phyloP scores from a whole-genome alignment of 2,113 vertebrate genomes.

The Cisticola juncidis region DNA sequence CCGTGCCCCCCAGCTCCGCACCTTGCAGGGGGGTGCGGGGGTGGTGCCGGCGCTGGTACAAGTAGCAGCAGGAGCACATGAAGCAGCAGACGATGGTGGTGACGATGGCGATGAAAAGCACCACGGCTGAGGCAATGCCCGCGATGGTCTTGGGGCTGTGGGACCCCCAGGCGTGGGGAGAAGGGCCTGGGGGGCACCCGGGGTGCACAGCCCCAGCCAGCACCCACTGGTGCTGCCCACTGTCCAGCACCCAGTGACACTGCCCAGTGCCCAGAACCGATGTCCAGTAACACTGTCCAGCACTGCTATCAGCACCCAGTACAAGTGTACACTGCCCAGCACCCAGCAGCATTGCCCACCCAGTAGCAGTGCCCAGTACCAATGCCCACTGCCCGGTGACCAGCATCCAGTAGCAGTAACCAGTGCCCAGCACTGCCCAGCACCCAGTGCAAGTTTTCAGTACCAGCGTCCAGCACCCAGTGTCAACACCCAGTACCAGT shows the following conservation, averaged over 20 bases:
- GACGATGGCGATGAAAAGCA: slow-evolving; percentile 50
- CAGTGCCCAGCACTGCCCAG: background rate
- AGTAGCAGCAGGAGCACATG: slow-evolving; percentile 51
- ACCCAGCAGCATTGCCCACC: background rate
- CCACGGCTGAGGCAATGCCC: slow-evolving; percentile 32
- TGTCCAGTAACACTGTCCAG: background rate
- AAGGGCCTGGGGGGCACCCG: background rate
- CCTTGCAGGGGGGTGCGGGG: slow-evolving; percentile 11
- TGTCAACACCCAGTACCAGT: background rate
- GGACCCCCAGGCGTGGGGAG: background rate
- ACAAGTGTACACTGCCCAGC: background rate
- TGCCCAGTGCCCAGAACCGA: background rate
- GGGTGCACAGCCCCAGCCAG: background rate
- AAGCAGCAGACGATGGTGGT: slow-evolving; percentile 58
- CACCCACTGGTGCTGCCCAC: background rate
- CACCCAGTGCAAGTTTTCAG: background rate
- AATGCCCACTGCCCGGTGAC: background rate
- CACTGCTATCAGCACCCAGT: background rate
- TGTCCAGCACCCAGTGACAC: background rate
- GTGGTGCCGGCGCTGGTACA: slow-evolving; percentile 33
- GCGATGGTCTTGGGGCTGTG: slow-evolving; percentile 42
- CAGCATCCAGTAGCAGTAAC: background rate
- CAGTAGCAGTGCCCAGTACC: background rate
- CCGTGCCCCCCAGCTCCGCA: background rate
- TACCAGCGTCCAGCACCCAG: background rate